phyloP scores from a whole-genome alignment of 2,113 vertebrate species.

The Callorhinus ursinus region DNA sequence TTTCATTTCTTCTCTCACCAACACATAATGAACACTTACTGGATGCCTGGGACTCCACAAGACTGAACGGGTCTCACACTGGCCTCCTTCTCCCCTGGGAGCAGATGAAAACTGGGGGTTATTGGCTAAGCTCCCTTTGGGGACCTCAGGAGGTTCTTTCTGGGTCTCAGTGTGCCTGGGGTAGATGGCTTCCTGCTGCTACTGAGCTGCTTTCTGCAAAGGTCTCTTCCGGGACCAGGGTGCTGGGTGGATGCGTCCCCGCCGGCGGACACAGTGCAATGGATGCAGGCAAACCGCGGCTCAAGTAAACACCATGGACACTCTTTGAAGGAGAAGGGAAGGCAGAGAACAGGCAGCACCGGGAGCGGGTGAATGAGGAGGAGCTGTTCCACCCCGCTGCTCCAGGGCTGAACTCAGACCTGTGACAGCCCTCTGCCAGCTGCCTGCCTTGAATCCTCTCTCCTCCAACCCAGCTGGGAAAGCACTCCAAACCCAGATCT shows the following conservation, averaged over 20 bases:
- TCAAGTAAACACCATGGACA: background rate
- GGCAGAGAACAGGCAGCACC: background rate
- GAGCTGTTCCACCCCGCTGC: background rate
- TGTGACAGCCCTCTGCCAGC: background rate
- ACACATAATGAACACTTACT: background rate
- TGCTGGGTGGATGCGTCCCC: background rate
- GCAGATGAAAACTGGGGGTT: background rate
- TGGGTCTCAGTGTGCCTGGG: background rate
- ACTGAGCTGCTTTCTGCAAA: background rate
- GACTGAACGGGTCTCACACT: background rate
- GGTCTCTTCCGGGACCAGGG: background rate
- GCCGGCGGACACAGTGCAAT: accelerated
- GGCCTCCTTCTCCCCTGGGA: accelerated
- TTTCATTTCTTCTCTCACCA: background rate
- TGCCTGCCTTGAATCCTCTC: background rate
- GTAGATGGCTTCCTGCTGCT: background rate
- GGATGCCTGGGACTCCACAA: background rate
- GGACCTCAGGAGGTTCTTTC: background rate
- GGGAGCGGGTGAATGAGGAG: background rate
- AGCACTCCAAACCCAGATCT: background rate
- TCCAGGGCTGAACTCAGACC: background rate
- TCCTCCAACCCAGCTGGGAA: background rate
- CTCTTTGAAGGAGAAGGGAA: background rate
- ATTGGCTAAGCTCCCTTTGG: background rate
- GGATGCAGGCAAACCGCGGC: background rate